phyloP scores from a whole-genome alignment of 2,797 vertebrate genomes.

The Lepus oiostolus region DNA sequence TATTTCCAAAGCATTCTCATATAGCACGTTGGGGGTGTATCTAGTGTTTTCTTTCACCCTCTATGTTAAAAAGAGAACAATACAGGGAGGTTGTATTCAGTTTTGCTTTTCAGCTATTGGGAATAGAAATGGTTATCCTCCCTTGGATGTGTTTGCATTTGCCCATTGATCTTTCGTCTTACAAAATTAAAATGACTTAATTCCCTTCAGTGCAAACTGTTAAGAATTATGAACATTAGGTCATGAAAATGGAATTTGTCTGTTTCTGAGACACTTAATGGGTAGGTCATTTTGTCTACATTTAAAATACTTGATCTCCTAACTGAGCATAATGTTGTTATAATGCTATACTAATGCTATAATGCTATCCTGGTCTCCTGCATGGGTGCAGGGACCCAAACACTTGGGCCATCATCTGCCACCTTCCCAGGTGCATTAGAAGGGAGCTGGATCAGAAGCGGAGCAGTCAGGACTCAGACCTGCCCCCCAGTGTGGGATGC shows the following conservation, averaged over 20 bases:
- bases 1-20: conserved; percentile 16
- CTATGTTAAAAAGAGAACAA: conserved; percentile 28
- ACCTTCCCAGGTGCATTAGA: too few species aligned
- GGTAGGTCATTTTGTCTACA: neutral
- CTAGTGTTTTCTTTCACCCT: conserved; percentile 43
- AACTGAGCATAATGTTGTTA: neutral
- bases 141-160: neutral
- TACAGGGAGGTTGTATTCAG: neutral
- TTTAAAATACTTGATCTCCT: conserved; percentile 20
- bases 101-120: conserved; percentile 55
- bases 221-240: conserved; percentile 59
- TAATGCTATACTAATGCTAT: neutral
- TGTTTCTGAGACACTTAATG: conserved; percentile 29
- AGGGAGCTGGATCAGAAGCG: too few species aligned
- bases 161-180: too few species aligned
- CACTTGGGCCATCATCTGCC: too few species aligned
- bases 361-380: too few species aligned
- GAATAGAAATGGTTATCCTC: conserved; percentile 25
- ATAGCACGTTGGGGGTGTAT: neutral
- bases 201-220: conserved; percentile 47
- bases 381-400: too few species aligned
- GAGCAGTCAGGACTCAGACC: too few species aligned
- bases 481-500: too few species aligned
- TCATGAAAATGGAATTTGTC: neutral
- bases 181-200: conserved; percentile 48